Conservation (phyloP, 2,113 vertebrate species). For the Struthidea cinerea region DNA sequence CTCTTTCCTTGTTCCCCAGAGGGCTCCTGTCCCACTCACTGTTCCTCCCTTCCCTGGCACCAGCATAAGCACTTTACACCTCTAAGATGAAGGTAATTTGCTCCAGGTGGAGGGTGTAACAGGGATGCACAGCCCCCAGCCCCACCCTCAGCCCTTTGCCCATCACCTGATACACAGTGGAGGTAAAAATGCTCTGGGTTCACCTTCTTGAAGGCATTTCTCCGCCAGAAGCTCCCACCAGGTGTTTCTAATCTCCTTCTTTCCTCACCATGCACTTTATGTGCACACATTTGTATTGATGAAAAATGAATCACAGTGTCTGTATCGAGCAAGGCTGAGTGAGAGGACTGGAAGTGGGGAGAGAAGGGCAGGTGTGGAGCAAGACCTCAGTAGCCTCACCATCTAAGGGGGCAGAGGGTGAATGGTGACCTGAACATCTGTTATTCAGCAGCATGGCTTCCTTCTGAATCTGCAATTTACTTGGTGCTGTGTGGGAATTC, state of each 20-base stretch:
- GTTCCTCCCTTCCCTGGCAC: not conserved
- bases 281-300: not conserved
- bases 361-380: not conserved
- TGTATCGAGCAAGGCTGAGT: accelerated
- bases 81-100: not conserved
- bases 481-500: not conserved
- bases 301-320: not conserved
- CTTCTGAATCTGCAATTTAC: not conserved
- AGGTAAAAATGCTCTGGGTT: not conserved
- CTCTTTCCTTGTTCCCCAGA: not conserved
- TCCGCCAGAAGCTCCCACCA: not conserved
- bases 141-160: not conserved
- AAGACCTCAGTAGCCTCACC: not conserved
- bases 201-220: not conserved
- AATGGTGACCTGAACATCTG: not conserved
- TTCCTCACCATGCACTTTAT: not conserved
- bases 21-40: not conserved
- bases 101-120: too few species aligned
- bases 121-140: not conserved
- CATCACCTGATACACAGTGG: accelerated
- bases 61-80: not conserved
- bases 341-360: not conserved
- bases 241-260: not conserved
- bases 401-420: not conserved
- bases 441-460: not conserved